A percentile compares a stretch with the other conserved stretches of the same genome.
Conservation (phyloP, 1,140 invertebrate species). For the Tribolium madens region DNA sequence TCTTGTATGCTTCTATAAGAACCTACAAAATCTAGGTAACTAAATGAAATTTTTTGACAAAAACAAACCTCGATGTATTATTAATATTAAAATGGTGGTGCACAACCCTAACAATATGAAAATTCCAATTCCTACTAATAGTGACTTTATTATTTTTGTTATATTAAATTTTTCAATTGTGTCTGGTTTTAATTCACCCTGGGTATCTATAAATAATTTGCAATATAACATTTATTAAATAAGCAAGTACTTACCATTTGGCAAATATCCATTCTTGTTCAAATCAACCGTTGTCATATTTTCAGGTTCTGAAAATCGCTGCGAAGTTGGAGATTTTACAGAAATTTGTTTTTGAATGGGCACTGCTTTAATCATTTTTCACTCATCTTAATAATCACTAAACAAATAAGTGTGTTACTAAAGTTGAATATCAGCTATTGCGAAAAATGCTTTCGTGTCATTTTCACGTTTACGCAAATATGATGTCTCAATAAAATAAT, state of each 20-base stretch:
- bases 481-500: not conserved
- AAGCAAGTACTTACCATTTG: slow-evolving; percentile 11
- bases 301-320: slow-evolving; percentile 60
- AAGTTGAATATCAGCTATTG: not conserved
- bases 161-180: slow-evolving; percentile 41
- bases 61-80: slow-evolving; percentile 1
- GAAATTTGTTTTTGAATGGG: not conserved
- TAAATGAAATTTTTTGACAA: not conserved
- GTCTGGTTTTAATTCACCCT: slow-evolving; percentile 4
- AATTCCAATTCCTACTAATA: slow-evolving; percentile 7
- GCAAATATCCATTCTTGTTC: slow-evolving; percentile 48
- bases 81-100: not conserved
- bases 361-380: slow-evolving; percentile 5
- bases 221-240: no score
- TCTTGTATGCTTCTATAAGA: slow-evolving; percentile 14
- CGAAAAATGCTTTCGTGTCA: slow-evolving; percentile 16
- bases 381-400: not conserved
- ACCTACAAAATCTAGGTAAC: not conserved
- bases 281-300: slow-evolving; percentile 62
- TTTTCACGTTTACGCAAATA: not conserved
- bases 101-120: not conserved
- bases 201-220: not conserved
- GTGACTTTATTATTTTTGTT: not conserved
- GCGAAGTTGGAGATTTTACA: slow-evolving; percentile 53
- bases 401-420: slow-evolving; percentile 7